phyloP scores from a whole-genome alignment of 1,140 invertebrate species.

The Ceratoteleas bidentatus region DNA sequence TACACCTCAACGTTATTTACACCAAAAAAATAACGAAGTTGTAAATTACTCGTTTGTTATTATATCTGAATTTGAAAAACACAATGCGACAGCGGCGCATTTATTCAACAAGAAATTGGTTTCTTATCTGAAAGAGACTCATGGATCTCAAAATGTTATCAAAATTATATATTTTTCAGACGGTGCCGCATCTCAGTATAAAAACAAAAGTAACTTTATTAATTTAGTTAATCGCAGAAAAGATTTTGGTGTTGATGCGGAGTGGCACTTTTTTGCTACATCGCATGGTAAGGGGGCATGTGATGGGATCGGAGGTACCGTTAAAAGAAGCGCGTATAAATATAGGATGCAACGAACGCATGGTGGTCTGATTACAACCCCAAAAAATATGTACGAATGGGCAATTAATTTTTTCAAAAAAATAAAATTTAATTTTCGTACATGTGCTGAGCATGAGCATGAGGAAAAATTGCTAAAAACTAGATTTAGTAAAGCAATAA shows the following conservation, averaged over 20 bases:
- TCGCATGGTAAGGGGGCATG: conserved; percentile 15
- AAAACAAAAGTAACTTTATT: conserved; percentile 26
- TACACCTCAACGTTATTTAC: conserved; percentile 20
- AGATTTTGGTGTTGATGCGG: conserved; percentile 17
- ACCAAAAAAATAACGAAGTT: conserved; percentile 9
- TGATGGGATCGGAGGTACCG: conserved; percentile 12
- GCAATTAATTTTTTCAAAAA: conserved; percentile 13
- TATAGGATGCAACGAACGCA: conserved; percentile 9
- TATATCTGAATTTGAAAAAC: conserved; percentile 30
- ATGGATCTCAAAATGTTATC: not conserved
- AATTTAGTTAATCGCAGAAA: conserved; percentile 7
- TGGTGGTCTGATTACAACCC: not conserved
- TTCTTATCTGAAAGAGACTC: not conserved
- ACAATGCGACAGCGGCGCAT: conserved; percentile 22
- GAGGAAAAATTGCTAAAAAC: too few species aligned
- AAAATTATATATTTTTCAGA: conserved; percentile 6
- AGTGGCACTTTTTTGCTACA: conserved; percentile 24
- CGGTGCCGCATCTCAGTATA: conserved; percentile 17
- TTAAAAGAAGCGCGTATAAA: conserved; percentile 13
- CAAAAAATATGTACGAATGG: conserved; percentile 10
- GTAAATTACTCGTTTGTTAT: conserved; percentile 21
- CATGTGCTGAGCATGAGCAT: not conserved
- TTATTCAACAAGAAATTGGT: conserved; percentile 1
- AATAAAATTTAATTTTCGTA: conserved; percentile 23
- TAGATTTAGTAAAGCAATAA: too few species aligned